phyloP scores from a whole-genome alignment of 2,797 vertebrate genomes.

The Sparus aurata region DNA sequence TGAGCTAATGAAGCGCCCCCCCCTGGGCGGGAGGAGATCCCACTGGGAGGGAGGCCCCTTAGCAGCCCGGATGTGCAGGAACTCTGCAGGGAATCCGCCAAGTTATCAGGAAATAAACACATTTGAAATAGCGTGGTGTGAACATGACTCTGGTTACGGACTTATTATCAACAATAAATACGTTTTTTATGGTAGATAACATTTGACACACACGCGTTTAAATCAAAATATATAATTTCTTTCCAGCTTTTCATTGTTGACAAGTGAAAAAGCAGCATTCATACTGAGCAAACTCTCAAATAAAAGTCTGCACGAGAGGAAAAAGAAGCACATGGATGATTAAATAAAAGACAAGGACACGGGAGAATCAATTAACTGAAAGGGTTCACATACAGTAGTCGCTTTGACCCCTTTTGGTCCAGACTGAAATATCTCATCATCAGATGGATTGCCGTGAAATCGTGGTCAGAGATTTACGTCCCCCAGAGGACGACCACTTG shows the following conservation, averaged over 20 bases:
- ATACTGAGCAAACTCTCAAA: neutral
- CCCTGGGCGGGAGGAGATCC: constrained; percentile 20
- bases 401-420: too few relatives aligned
- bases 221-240: neutral
- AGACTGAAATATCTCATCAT: neutral
- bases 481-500: neutral
- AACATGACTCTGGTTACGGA: constrained; percentile 47
- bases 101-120: constrained; percentile 49
- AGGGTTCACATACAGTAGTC: neutral
- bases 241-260: neutral
- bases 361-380: neutral
- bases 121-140: constrained; percentile 47
- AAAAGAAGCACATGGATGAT: neutral
- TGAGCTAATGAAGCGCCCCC: constrained; percentile 58
- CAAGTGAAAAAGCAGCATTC: neutral
- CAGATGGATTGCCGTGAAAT: neutral
- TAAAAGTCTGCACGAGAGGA: neutral
- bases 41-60: constrained; percentile 42
- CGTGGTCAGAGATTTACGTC: neutral
- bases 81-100: constrained; percentile 24
- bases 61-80: constrained; percentile 65
- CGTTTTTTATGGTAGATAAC: neutral
- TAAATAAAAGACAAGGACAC: too few relatives aligned
- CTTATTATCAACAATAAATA: neutral
- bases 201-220: neutral